phyloP scores from a whole-genome alignment of 92 coral and sea anemone genomes.

The Phenganax subtilis region DNA sequence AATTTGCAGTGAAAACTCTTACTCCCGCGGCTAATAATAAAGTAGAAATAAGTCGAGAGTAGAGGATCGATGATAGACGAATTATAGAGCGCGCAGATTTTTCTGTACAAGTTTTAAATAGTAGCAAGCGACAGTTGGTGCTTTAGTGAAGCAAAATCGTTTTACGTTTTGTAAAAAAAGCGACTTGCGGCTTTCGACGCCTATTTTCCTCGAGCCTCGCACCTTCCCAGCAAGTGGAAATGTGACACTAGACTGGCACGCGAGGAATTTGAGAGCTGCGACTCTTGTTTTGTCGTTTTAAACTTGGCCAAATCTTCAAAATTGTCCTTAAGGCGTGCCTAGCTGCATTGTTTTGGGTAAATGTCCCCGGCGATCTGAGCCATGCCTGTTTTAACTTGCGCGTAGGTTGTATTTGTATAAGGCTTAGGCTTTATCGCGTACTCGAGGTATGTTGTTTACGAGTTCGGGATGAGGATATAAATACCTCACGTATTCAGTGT shows the following conservation, averaged over 20 bases:
- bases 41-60: background rate
- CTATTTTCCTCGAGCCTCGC: too few relatives aligned
- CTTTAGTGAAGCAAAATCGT: background rate
- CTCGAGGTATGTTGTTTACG: slow-evolving; percentile 23
- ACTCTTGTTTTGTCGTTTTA: background rate
- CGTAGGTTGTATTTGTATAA: background rate
- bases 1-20: background rate
- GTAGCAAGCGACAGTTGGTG: background rate
- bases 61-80: slow-evolving; percentile 4
- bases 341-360: background rate
- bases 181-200: background rate
- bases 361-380: background rate
- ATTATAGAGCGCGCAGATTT: background rate
- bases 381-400: background rate
- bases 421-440: slow-evolving; percentile 18
- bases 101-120: background rate
- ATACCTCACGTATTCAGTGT: slow-evolving; percentile 13
- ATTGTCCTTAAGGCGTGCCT: background rate
- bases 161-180: background rate
- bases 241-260: slow-evolving; percentile 19
- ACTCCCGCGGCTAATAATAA: background rate
- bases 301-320: background rate
- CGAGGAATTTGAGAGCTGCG: slow-evolving; percentile 15
- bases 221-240: slow-evolving; percentile 13
- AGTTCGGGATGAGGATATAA: slow-evolving; percentile 8